Conservation (phyloP, 2,113 vertebrate genomes). For the Sylvicapra grimmia region DNA sequence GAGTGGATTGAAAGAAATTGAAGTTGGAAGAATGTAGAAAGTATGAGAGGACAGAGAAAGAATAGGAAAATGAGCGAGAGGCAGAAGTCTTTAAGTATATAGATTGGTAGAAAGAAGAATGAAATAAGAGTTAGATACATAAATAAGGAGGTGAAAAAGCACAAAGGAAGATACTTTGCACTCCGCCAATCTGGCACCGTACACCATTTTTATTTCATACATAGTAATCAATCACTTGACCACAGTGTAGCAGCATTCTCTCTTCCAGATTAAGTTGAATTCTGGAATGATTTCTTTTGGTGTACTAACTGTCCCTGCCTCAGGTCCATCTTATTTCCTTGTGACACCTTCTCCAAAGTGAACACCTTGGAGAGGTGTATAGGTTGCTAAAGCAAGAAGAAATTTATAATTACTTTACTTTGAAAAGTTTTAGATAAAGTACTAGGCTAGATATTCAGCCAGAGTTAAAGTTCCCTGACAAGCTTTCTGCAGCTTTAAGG, state of each 20-base stretch:
- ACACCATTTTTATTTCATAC: not conserved
- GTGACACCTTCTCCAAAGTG: not conserved
- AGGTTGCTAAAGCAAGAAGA: not conserved
- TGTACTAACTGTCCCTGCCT: not conserved
- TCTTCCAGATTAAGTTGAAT: not conserved
- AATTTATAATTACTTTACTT: not conserved
- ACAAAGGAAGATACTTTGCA: not conserved
- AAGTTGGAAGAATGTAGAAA: not conserved
- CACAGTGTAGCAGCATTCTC: not conserved
- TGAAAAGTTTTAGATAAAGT: constrained; percentile 30
- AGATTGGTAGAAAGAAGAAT: not conserved
- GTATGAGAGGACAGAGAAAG: not conserved
- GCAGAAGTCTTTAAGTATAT: not conserved
- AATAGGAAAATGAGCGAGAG: not conserved
- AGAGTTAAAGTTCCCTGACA: constrained; percentile 4
- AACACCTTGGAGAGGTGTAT: not conserved
- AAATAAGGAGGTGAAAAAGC: not conserved
- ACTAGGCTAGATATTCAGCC: not conserved
- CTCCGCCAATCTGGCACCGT: not conserved
- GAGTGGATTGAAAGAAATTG: not conserved
- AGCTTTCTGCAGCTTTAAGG: constrained; percentile 58
- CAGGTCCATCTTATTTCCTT: not conserved
- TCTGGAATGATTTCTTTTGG: constrained; percentile 22
- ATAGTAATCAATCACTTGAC: not conserved
- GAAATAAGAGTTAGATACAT: not conserved